Percentiles rank a stretch among this genome's conserved stretches.
Conservation (phyloP, 2,797 vertebrate species). For the Pogoniulus pusillus region DNA sequence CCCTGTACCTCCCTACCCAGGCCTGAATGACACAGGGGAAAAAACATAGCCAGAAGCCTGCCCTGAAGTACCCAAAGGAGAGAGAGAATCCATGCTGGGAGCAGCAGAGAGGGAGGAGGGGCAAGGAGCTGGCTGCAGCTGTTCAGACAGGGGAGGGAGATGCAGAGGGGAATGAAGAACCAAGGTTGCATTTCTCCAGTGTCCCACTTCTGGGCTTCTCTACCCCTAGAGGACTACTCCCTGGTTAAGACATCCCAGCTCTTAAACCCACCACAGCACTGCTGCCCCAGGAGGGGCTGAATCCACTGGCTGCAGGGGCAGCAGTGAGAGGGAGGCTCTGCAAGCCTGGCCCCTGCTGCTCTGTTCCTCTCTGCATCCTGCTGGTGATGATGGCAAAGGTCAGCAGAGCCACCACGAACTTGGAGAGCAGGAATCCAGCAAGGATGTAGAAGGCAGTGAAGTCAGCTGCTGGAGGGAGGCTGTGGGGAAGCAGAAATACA, state of each 20-base stretch:
- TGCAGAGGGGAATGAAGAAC: no score
- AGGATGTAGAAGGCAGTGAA: slow-evolving; percentile 18
- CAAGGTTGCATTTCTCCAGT: no score
- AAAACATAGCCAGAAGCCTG: no score
- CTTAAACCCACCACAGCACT: background rate
- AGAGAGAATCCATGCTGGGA: no score
- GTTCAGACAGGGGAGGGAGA: no score
- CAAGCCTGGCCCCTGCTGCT: background rate
- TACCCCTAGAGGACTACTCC: background rate
- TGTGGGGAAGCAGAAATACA: background rate
- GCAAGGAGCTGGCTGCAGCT: no score
- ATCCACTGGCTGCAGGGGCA: background rate
- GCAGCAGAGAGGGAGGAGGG: no score
- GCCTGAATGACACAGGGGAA: no score
- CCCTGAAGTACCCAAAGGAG: no score
- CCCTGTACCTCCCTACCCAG: no score
- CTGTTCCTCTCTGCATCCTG: background rate
- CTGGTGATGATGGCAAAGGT: background rate
- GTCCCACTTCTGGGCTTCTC: no score
- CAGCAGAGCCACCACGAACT: slow-evolving; percentile 28
- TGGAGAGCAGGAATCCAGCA: slow-evolving; percentile 30
- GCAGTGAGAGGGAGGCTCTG: background rate
- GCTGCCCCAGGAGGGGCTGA: background rate
- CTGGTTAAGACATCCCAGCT: no score
- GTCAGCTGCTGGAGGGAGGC: background rate